phyloP scores from a whole-genome alignment of 2,113 vertebrate genomes.

The Cynoglossus semilaevis region DNA sequence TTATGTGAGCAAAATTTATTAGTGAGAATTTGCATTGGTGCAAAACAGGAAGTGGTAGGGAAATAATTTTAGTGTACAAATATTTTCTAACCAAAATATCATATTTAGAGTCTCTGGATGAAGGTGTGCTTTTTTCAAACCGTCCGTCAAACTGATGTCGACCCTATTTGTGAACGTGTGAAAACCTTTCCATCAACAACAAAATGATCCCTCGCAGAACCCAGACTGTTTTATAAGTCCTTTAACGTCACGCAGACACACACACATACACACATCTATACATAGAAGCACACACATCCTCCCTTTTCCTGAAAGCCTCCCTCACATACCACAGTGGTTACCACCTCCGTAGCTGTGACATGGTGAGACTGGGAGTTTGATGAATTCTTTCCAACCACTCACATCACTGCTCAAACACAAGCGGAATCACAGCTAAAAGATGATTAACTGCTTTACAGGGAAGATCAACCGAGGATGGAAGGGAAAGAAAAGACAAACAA shows the following conservation, averaged over 20 bases:
- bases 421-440: too few species aligned
- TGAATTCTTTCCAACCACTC: slow-evolving; percentile 46
- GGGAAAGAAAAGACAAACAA: too few species aligned
- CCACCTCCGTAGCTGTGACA: slow-evolving; percentile 39
- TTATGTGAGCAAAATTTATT: too few species aligned
- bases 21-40: too few species aligned
- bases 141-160: too few species aligned
- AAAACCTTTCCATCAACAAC: slow-evolving; percentile 12
- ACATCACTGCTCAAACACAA: slow-evolving; percentile 18
- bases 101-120: too few species aligned
- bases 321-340: slow-evolving; percentile 63
- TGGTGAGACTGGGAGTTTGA: slow-evolving; percentile 42
- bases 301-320: slow-evolving; percentile 55
- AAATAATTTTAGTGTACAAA: too few species aligned
- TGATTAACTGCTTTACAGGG: too few species aligned
- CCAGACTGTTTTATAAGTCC: neutral
- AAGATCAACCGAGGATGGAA: too few species aligned
- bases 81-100: too few species aligned
- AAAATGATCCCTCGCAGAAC: slow-evolving; percentile 2
- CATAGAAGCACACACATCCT: slow-evolving; percentile 16
- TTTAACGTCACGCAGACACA: neutral
- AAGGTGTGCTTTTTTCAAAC: too few species aligned
- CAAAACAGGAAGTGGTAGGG: too few species aligned
- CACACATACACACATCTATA: slow-evolving; percentile 14
- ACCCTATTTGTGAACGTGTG: slow-evolving; percentile 15